phyloP scores from a whole-genome alignment of 37 sponge, comb jelly and placozoan species.

The Bolinopsis microptera region DNA sequence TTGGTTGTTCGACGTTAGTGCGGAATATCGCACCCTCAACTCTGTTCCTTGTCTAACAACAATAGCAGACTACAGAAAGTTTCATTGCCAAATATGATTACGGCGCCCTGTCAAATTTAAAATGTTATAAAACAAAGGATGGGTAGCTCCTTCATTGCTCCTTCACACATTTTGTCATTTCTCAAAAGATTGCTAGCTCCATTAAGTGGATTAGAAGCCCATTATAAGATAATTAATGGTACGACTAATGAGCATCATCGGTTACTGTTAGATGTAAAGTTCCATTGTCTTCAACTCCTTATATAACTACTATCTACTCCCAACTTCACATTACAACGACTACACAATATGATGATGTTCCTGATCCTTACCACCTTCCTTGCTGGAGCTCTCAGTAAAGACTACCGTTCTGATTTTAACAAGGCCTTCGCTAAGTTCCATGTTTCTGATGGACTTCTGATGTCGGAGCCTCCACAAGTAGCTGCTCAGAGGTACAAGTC shows the following conservation, averaged over 20 bases:
- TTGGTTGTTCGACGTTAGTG: no score
- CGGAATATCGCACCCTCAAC: no score
- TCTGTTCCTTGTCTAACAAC: no score
- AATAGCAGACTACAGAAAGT: no score
- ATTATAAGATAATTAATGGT: no score
- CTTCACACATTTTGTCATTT: neutral
- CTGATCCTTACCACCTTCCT: neutral
- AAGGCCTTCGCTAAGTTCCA: neutral
- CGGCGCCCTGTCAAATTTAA: no score
- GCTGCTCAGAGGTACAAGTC: constrained; percentile 41
- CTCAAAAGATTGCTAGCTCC: neutral
- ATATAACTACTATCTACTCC: neutral
- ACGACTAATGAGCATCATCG: neutral
- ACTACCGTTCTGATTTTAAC: neutral
- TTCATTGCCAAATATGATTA: no score
- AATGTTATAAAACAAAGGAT: no score
- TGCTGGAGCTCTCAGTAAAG: neutral
- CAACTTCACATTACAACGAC: neutral
- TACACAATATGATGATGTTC: neutral
- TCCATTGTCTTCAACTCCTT: neutral
- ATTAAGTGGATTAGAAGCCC: neutral
- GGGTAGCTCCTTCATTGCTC: neutral
- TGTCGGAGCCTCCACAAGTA: neutral
- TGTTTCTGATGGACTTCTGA: neutral
- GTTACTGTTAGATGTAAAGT: neutral